Conservation (phyloP, 2,113 vertebrate genomes). For the Gobio gobio region DNA sequence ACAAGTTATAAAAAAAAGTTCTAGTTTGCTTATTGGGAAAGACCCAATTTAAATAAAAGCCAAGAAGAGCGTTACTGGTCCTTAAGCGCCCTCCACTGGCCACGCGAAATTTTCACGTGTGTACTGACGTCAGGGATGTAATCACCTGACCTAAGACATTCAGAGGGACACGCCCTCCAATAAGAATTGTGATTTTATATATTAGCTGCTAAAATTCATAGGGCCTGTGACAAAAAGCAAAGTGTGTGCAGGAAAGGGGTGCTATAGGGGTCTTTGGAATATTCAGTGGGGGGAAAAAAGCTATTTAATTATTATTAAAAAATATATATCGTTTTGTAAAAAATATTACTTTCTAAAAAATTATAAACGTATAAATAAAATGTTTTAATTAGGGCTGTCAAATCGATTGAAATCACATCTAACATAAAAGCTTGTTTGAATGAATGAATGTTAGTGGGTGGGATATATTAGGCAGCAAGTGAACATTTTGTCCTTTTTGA, state of each 20-base stretch:
- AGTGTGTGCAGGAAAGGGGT: background rate
- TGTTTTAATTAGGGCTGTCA: too few species aligned
- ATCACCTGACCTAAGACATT: too few species aligned
- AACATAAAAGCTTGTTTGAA: too few species aligned
- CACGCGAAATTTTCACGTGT: background rate
- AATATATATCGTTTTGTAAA: background rate
- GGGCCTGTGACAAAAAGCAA: background rate
- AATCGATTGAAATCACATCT: too few species aligned
- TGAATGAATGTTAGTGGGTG: too few species aligned
- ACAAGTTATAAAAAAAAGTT: background rate
- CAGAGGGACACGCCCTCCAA: too few species aligned
- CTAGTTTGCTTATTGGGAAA: constrained; percentile 8
- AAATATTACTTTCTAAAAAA: too few species aligned
- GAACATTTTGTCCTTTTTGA: too few species aligned
- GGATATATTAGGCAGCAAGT: too few species aligned
- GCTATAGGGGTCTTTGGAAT: background rate
- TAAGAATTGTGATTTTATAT: too few species aligned
- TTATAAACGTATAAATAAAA: too few species aligned
- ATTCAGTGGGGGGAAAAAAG: background rate
- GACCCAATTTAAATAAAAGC: background rate
- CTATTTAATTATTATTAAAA: background rate
- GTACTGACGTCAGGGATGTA: too few species aligned
- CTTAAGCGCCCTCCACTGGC: constrained; percentile 7
- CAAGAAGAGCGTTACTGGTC: background rate
- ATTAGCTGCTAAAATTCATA: background rate